phyloP scores from a whole-genome alignment of 2,113 vertebrate genomes.

The Poeciliopsis retropinna region DNA sequence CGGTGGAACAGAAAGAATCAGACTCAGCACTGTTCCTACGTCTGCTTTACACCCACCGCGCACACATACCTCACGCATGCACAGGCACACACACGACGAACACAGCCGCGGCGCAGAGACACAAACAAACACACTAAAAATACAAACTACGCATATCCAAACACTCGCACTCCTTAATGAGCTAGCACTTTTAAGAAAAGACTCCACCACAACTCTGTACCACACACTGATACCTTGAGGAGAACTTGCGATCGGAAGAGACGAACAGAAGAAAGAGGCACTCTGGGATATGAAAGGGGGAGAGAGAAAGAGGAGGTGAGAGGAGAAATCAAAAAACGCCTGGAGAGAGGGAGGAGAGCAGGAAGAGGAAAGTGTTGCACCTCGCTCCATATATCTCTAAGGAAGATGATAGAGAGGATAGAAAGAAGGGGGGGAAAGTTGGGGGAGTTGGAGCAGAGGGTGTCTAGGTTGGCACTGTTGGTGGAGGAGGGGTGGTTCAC shows the following conservation, averaged over 20 bases:
- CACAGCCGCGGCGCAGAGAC: conserved; percentile 73
- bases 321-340: conserved; percentile 81
- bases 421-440: conserved; percentile 41
- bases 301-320: conserved; percentile 74
- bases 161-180: conserved; percentile 84
- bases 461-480: conserved; percentile 48
- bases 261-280: conserved; percentile 73
- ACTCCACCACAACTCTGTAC: conserved; percentile 73
- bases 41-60: conserved; percentile 68
- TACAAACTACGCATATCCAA: conserved; percentile 85
- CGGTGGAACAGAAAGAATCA: conserved; percentile 76
- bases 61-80: conserved; percentile 47
- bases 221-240: conserved; percentile 83
- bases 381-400: conserved; percentile 80
- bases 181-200: conserved; percentile 82
- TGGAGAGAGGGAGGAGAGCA: conserved; percentile 78
- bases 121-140: conserved; percentile 87
- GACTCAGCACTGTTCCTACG: conserved; percentile 78
- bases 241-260: conserved; percentile 80
- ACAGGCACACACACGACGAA: conserved; percentile 62
- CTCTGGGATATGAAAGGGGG: conserved; percentile 78
- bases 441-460: conserved; percentile 45
- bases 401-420: conserved; percentile 79
- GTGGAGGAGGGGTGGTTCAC: conserved; percentile 58
- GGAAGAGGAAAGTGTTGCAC: conserved; percentile 78